These are phyloP conservation scores for Rhadina sibilatrix DNA, from an alignment of 2,113 vertebrate genomes.

Conservation along the genomic window DNA sequence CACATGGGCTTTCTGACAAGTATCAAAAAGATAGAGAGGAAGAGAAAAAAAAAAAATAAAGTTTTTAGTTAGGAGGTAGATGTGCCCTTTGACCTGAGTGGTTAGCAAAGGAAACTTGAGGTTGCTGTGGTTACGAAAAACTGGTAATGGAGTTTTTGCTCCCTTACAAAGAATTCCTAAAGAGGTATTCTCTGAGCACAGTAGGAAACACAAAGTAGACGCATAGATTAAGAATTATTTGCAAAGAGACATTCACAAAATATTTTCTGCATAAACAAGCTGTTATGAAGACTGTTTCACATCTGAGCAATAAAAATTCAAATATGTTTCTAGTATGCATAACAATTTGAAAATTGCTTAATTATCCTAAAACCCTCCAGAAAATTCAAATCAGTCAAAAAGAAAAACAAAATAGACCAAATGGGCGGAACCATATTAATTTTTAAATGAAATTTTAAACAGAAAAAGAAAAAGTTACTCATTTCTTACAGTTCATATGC, in stretches of 20 bases:
- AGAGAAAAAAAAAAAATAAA: background rate
- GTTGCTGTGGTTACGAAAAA: background rate
- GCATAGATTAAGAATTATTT: background rate
- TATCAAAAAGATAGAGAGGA: background rate
- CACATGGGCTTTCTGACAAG: background rate
- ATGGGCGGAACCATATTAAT: fast-evolving
- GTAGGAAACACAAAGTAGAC: background rate
- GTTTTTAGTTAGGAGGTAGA: background rate
- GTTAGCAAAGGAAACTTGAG: background rate
- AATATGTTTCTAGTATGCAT: background rate
- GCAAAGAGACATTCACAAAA: background rate
- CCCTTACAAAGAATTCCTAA: background rate
- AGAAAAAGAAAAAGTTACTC: background rate
- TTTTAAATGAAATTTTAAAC: background rate
- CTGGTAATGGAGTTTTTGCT: background rate
- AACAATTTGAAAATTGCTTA: background rate
- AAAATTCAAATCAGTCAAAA: background rate
- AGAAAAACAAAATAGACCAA: background rate
- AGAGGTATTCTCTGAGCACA: background rate
- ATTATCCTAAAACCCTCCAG: background rate
- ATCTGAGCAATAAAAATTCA: background rate
- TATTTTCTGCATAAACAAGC: background rate
- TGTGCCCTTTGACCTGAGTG: background rate
- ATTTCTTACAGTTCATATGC: background rate
- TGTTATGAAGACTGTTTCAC: background rate